Evolutionary conservation across 2,888 invertebrate species (phyloP), one percentile per base, ranked within the genome.

Genomic region (Bombylius discolor): DNA sequence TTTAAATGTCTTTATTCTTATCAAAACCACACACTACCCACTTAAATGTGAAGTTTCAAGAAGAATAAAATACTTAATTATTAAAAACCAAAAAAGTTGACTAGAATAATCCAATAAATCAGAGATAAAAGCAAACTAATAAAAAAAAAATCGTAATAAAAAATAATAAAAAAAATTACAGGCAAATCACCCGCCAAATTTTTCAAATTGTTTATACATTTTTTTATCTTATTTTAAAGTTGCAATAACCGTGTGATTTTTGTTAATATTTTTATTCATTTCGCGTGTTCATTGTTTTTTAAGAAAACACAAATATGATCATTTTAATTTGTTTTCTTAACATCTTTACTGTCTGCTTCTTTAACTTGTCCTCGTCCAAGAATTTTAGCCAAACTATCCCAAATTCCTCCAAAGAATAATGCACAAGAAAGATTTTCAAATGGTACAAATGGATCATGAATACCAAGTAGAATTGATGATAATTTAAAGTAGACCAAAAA

Each of bases 391-490:
- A 98, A 79, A 45, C 95, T 94, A 77, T 99, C 99, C 91, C 96
- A 97, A 71, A 99, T 89, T 55, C 99, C 99, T 47, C 99, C 99
- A 75, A 99, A 84, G 79, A 94, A 94, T 53, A 97, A 77, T 32
- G 97, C 95, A 72, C 96, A 98, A 78, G 92, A 88, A 56, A 99
- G 79, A 74, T 99, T 99, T 79, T 99, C 99, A 71, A 99, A 95
- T 13, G 99, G 99, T 67, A 94, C 85, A 77, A 99, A 98, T 46
- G 99, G 99, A 79, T 99, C 99, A 71, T 95, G 94, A 67, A 99
- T 97, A 64, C 96, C 95, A 66, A 99, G 80, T 57, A 99, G 78
- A 67, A 99, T 88, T 9, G 97, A 95, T 32, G 96, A 95, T 59
- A 99, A 74, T 81, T 93, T 95, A 76, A 96, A 95, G 78, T 96